phyloP scores from a whole-genome alignment of 2,888 invertebrate genomes.

The Nemapogon koenigi region DNA sequence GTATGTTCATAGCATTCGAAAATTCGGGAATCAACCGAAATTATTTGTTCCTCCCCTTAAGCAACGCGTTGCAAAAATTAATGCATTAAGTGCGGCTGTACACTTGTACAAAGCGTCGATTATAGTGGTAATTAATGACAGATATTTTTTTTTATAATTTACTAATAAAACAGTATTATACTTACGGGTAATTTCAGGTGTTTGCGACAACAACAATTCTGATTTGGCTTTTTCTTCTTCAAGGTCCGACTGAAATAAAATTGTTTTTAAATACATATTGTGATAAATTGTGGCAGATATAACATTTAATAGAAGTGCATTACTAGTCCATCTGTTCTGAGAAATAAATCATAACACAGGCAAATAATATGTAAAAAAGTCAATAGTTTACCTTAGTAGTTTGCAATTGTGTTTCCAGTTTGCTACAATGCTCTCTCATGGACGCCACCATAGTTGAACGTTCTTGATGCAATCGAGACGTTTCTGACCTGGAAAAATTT shows the following conservation, averaged over 20 bases:
- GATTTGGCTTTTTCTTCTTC: conserved; percentile 44
- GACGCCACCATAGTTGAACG: conserved; percentile 44
- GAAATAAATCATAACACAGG: too few relatives aligned
- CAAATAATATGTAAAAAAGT: background rate
- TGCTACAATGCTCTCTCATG: conserved; percentile 45
- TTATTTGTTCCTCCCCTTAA: too few relatives aligned
- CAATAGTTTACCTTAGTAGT: conserved; percentile 38
- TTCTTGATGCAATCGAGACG: conserved; percentile 46
- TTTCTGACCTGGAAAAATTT: conserved; percentile 27
- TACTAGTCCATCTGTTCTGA: too few relatives aligned
- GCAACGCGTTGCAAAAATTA: too few relatives aligned
- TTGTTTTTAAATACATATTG: too few relatives aligned
- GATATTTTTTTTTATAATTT: too few relatives aligned
- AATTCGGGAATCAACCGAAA: too few relatives aligned
- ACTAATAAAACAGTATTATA: conserved; percentile 9
- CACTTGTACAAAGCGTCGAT: too few relatives aligned
- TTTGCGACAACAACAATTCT: conserved; percentile 33
- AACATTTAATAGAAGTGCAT: too few relatives aligned
- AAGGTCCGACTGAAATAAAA: conserved; percentile 32
- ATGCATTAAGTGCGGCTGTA: too few relatives aligned
- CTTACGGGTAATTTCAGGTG: conserved; percentile 53
- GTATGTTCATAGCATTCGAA: too few relatives aligned
- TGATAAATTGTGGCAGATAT: background rate
- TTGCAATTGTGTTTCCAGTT: conserved; percentile 41
- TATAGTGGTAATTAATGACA: too few relatives aligned